phyloP scores from a whole-genome alignment of 2,888 invertebrate genomes.

The Blastobasis lacticolella region DNA sequence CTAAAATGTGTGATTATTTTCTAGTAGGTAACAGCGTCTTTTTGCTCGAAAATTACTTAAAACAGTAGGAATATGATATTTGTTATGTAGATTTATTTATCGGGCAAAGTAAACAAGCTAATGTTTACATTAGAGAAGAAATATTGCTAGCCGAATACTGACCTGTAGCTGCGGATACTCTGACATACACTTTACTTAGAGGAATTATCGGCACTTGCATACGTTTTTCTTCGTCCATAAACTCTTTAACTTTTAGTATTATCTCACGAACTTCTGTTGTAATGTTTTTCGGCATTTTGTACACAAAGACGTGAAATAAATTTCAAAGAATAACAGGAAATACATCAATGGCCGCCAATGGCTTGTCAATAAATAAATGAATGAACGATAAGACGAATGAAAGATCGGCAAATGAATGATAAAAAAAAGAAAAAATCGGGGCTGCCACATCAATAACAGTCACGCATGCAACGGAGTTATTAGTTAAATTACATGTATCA shows the following conservation, averaged over 20 bases:
- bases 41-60: no score
- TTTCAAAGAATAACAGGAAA: background rate
- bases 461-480: no score
- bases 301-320: background rate
- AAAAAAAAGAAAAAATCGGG: no score
- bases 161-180: conserved; percentile 66
- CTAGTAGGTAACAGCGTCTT: no score
- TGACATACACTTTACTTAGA: conserved; percentile 60
- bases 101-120: background rate
- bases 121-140: background rate
- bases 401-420: no score
- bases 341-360: conserved; percentile 1
- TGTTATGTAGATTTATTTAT: no score
- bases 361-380: no score
- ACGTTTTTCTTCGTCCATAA: conserved; percentile 67
- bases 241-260: conserved; percentile 64
- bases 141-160: conserved; percentile 11
- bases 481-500: no score
- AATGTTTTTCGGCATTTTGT: conserved; percentile 64
- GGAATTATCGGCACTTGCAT: conserved; percentile 70
- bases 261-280: conserved; percentile 65
- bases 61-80: no score
- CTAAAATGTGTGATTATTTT: no score
- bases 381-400: no score
- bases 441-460: no score